Conservation (phyloP, 2,113 vertebrate genomes). For the Upupa epops region DNA sequence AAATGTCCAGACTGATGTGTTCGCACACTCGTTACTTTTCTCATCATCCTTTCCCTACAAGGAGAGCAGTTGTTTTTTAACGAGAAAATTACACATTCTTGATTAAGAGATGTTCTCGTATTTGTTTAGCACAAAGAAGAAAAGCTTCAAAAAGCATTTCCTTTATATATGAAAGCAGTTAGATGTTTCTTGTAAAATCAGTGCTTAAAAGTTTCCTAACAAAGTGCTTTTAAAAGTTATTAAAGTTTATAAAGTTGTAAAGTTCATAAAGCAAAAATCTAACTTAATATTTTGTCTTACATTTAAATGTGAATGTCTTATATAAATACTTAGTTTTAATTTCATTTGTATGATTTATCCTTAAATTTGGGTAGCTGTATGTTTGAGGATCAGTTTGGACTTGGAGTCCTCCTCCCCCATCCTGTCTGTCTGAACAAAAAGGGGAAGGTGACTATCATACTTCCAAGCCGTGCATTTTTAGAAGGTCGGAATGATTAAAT, state of each 20-base stretch:
- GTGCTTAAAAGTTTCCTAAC: neutral
- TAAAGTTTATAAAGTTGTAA: too few relatives aligned
- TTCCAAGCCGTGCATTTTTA: constrained; percentile 32
- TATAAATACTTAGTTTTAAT: neutral
- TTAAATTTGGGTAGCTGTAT: neutral
- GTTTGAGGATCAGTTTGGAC: neutral
- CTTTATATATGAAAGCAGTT: neutral
- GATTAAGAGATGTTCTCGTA: neutral
- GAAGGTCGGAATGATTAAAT: constrained; percentile 36
- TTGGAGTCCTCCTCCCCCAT: neutral
- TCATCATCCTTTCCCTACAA: neutral
- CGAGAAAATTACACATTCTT: neutral
- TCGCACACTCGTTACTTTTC: neutral
- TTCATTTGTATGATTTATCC: neutral
- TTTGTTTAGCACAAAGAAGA: neutral
- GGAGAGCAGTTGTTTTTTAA: neutral
- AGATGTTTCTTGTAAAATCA: neutral
- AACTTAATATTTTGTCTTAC: neutral
- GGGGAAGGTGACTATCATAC: constrained; percentile 24
- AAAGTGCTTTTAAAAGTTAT: neutral
- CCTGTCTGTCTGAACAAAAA: neutral
- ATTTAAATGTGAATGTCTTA: neutral
- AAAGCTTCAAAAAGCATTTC: neutral
- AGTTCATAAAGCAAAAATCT: neutral
- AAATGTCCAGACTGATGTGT: neutral